phyloP scores from a whole-genome alignment of 2,113 vertebrate genomes.

The Cryptoleucopteryx plumbea region DNA sequence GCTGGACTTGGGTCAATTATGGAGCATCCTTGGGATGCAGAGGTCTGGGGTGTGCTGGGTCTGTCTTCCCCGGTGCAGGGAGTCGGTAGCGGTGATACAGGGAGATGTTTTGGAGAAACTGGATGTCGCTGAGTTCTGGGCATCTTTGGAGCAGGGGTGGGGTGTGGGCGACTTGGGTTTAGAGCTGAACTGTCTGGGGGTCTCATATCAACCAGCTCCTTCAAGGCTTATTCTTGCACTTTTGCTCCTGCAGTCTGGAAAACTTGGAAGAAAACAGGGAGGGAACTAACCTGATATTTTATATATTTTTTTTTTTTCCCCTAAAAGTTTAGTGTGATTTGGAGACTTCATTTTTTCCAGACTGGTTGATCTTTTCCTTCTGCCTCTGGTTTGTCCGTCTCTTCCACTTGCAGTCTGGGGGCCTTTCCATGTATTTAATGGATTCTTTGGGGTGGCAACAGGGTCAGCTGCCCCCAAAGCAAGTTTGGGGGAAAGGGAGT shows the following conservation, averaged over 20 bases:
- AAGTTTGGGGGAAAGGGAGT: too few relatives aligned
- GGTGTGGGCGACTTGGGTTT: background rate
- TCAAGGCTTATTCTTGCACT: background rate
- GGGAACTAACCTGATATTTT: background rate
- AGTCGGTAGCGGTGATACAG: accelerated
- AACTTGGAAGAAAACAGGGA: background rate
- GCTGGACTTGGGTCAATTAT: accelerated
- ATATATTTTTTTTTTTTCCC: too few relatives aligned
- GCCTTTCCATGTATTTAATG: background rate
- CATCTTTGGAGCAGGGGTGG: background rate
- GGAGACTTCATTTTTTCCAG: background rate
- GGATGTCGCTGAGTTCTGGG: accelerated
- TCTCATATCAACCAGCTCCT: background rate
- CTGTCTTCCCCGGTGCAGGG: background rate
- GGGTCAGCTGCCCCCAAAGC: background rate
- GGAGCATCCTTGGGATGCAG: accelerated
- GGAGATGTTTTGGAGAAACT: background rate
- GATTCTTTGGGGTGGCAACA: background rate
- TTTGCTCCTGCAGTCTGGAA: background rate
- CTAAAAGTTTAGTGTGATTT: background rate
- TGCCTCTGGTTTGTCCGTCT: background rate
- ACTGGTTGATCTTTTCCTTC: background rate
- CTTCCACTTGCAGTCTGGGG: background rate
- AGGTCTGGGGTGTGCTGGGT: background rate
- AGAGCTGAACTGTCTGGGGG: background rate